phyloP scores from a whole-genome alignment of 2,888 invertebrate species.

The Sesamia inferens region DNA sequence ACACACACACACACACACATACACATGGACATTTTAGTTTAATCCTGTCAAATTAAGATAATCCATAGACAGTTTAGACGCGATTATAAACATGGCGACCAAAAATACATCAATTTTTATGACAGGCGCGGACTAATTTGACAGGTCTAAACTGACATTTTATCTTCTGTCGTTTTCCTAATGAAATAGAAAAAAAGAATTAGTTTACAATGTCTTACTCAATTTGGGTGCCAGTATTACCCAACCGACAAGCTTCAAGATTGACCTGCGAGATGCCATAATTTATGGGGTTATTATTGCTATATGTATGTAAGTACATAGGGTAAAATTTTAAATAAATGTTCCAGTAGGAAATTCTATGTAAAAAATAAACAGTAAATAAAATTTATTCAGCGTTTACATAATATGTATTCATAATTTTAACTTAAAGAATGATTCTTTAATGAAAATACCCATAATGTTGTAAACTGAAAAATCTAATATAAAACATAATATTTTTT shows the following conservation, averaged over 20 bases:
- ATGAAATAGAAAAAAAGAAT: no score
- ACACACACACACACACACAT: no score
- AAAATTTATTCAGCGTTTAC: constrained; percentile 71
- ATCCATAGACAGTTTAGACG: no score
- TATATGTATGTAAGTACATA: background rate
- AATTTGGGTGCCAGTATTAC: no score
- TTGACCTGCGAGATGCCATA: background rate
- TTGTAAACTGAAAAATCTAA: constrained; percentile 19
- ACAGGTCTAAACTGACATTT: no score
- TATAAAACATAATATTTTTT: background rate
- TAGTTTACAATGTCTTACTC: no score
- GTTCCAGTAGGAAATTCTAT: background rate
- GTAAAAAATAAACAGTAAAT: constrained; percentile 67
- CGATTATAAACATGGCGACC: no score
- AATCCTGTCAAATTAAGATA: no score
- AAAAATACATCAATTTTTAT: no score
- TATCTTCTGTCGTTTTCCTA: no score
- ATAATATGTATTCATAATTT: constrained; percentile 30
- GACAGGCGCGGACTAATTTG: no score
- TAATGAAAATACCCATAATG: constrained; percentile 22
- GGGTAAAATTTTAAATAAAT: background rate
- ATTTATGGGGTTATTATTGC: background rate
- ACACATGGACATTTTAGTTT: no score
- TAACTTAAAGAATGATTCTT: constrained; percentile 35
- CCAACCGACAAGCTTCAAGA: background rate